phyloP scores from a whole-genome alignment of 1,140 invertebrate species.

The Drosophila lowei region DNA sequence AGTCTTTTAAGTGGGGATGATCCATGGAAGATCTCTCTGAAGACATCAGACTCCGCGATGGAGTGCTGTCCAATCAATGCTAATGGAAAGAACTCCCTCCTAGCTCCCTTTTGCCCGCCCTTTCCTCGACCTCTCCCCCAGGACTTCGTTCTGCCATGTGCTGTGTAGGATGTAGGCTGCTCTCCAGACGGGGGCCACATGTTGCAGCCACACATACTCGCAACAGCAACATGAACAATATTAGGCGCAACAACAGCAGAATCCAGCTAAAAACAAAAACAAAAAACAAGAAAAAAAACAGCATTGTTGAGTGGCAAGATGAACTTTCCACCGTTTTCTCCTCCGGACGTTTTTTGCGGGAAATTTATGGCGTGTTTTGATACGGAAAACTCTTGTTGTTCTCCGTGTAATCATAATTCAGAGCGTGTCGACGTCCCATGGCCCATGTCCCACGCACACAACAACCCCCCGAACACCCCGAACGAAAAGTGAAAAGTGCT shows the following conservation, averaged over 20 bases:
- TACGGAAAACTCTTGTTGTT: conserved; percentile 34
- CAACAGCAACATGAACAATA: background rate
- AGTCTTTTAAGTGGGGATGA: background rate
- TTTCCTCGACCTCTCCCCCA: too few species aligned
- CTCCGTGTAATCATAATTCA: conserved; percentile 71
- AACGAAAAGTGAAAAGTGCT: conserved; percentile 35
- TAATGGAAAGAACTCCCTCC: too few species aligned
- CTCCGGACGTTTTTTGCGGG: background rate
- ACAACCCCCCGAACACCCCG: conserved; percentile 18
- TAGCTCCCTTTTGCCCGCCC: too few species aligned
- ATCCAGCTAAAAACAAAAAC: background rate
- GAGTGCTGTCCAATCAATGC: too few species aligned
- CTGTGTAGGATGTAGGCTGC: background rate
- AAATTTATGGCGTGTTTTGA: conserved; percentile 72
- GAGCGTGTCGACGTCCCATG: conserved; percentile 50
- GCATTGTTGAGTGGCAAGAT: too few species aligned
- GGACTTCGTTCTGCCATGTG: too few species aligned
- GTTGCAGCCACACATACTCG: conserved; percentile 25
- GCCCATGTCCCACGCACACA: conserved; percentile 1
- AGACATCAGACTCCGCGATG: too few species aligned
- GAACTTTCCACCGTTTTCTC: background rate
- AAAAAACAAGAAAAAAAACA: conserved; percentile 11
- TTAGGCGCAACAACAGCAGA: too few species aligned
- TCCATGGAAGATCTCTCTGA: too few species aligned
- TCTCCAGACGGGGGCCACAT: conserved; percentile 43